Base-by-base conservation (phyloP, 2,888 invertebrate genomes). In the Dioctria rufipes region DNA sequence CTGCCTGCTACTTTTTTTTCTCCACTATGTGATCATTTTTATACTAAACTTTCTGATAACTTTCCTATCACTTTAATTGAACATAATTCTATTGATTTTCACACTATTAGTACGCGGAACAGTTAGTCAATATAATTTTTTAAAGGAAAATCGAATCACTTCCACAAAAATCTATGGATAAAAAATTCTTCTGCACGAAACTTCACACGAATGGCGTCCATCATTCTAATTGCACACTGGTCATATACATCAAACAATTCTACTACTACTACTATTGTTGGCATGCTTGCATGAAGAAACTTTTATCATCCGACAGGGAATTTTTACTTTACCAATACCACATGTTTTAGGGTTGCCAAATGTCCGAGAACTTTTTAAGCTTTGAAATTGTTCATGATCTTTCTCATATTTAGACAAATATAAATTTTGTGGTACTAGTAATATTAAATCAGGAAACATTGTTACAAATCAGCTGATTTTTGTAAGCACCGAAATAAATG, bases 171-270 rank as follows among this genome's bases (percentile, higher is more conserved):
- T 58, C 42, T 54, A 67, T 43, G 66, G 66, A 78, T 42, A 78
- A 78, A 78, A 78, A 78, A 67, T 54, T 66, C 58, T 67, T 54
- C 58, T 51, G 54, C 66, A 67, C 78, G 66, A 78, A 78, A 78
- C 78, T 78, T 61, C 78, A 78, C 78, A 82, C 82, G 80, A 82
- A 81, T 80, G 81, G 80, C 81, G 81, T 81, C 81, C 81, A 80
- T 81, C 81, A 81, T 81, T 77, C 77, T 77, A 65, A 78, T 65
- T 78, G 60, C 69, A 69, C 69, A 69, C 69, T 49, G 69, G 13
- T 58, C 60, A 65, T n/a, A 11, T 39, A 3, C 6, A 39, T 65
- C 4, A 65, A 3, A 37, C 5, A 40, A 37, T n/a, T 65, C 37
- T 37, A 65, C 65, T 37, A 65, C 65, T 25, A 25, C 25, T 4